Base-by-base conservation (phyloP, 2,797 vertebrate species). In the Macropus fuliginosus region DNA sequence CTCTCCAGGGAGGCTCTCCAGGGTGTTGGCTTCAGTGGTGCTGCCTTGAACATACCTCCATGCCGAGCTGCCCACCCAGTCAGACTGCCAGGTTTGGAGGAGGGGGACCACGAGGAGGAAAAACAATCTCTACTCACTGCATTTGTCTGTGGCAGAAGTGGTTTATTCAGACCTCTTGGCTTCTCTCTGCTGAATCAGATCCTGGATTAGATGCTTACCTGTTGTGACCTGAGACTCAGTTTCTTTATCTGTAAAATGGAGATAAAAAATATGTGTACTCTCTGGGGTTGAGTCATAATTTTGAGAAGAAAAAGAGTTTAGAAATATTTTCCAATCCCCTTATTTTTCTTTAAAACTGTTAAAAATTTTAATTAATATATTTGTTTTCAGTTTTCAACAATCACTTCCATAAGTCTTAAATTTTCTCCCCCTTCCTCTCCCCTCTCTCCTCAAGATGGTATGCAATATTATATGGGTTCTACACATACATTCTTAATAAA, bases 11-110 rank as follows among this genome's bases (percentile, higher is more conserved):
- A 2, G n/a, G n/a, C n/a, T n/a, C n/a, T n/a, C n/a, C n/a, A 6
- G 24, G 1, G 29, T 18, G 81, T 91, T 81, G 0, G 0, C 0
- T 56, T n/a, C 18, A 40, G n/a, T 24, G n/a, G n/a, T n/a, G 18
- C 16, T 40, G 66, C 66, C 66, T 74, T 40, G n/a, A 40, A 40
- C n/a, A 74, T 21, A 40, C 66, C 8, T 40, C 66, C n/a, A 40
- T 18, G 24, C 6, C 0, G 66, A 74, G 66, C 66, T 74, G 66
- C 66, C 66, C 66, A 74, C 66, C 66, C 66, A 40, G 66, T n/a
- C 66, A 74, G 66, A 74, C 66, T 9, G n/a, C 66, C n/a, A 40
- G 66, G 24, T 40, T n/a, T 40, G 16, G n/a, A n/a, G 66, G 66
- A 74, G 18, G n/a, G 66, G n/a, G 18, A 74, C 18, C 18, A 24